Evolutionary conservation across 2,113 vertebrate genomes (phyloP).

Genomic region (Quiscalus mexicanus): DNA sequence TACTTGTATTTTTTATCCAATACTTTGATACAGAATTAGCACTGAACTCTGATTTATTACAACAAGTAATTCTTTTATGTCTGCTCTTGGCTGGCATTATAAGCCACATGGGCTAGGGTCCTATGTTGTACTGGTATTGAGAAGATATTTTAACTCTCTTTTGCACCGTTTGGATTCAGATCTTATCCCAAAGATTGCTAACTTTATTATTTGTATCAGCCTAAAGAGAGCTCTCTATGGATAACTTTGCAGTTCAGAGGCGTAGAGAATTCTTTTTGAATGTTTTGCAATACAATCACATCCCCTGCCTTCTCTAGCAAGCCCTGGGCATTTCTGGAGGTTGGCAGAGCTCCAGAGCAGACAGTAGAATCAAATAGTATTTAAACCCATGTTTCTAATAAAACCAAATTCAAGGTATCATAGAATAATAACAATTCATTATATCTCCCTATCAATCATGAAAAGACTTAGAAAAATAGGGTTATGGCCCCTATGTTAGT

Average conservation of each 20-base stretch:
- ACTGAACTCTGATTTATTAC: neutral
- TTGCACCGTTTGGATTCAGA: neutral
- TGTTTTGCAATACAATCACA: neutral
- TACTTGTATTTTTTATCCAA: neutral
- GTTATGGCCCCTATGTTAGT: neutral
- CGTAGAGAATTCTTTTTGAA: neutral
- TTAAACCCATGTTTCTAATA: neutral
- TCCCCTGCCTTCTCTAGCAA: neutral
- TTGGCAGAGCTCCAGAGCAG: neutral
- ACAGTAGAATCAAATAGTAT: neutral
- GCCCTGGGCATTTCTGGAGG: neutral
- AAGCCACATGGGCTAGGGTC: neutral
- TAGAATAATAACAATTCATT: neutral
- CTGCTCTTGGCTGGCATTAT: neutral
- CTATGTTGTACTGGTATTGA: neutral
- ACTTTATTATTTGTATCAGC: neutral
- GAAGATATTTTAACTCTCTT: neutral
- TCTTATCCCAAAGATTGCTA: neutral
- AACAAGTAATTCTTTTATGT: neutral
- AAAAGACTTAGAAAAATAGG: neutral
- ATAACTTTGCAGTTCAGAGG: neutral
- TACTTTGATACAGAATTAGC: neutral
- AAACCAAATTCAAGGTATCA: neutral
- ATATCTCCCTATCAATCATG: neutral
- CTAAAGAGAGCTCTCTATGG: neutral